Percentiles rank a stretch among this genome's conserved stretches.
Conservation (phyloP, 2,797 vertebrate species). For the Crypturellus tataupa region DNA sequence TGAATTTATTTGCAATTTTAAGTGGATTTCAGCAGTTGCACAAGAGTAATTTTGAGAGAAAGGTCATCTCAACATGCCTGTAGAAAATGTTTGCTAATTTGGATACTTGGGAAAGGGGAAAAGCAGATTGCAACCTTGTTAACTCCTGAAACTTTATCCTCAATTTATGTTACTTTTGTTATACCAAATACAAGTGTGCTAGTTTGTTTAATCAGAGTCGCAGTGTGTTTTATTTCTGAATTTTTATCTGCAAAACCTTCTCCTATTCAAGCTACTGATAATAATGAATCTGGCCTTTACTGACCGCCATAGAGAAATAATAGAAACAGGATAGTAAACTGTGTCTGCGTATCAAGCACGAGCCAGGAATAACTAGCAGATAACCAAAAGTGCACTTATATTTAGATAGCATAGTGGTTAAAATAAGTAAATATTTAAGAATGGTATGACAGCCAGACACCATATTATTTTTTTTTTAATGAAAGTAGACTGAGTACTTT, state of each 20-base stretch:
- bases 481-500: neutral
- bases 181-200: fast-evolving
- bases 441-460: neutral
- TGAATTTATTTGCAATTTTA: neutral
- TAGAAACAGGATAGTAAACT: neutral
- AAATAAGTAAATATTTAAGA: neutral
- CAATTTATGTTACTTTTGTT: neutral
- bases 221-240: neutral
- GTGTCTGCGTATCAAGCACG: neutral
- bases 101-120: neutral
- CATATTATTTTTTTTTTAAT: neutral
- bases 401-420: neutral
- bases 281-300: neutral
- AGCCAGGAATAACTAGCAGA: neutral
- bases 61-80: neutral
- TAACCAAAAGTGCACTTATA: neutral
- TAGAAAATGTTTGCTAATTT: neutral
- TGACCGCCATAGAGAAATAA: neutral
- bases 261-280: neutral
- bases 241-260: neutral
- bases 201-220: neutral
- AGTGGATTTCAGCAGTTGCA: neutral
- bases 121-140: neutral
- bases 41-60: neutral
- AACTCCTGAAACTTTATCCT: neutral